phyloP scores from a whole-genome alignment of 2,888 invertebrate species.

The Cataglyphis rosenhaueri region DNA sequence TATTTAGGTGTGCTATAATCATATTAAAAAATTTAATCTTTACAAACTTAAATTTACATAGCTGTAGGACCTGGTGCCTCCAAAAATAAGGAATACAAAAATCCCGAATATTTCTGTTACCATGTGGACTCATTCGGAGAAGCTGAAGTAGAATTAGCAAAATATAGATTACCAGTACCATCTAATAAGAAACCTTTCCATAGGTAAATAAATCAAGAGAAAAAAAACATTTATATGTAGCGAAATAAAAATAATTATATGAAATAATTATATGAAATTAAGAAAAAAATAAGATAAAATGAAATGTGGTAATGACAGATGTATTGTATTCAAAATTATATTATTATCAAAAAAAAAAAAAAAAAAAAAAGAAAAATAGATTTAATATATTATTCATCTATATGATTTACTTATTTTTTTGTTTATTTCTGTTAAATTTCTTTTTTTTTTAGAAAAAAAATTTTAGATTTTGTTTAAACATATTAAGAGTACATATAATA shows the following conservation, averaged over 20 bases:
- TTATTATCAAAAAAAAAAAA: not conserved
- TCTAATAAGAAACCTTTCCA: conserved; percentile 85
- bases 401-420: not conserved
- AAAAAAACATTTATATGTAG: not conserved
- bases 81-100: conserved; percentile 92
- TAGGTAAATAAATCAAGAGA: conserved; percentile 68
- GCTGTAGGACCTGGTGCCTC: conserved; percentile 91
- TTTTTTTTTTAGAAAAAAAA: not conserved
- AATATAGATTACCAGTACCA: conserved; percentile 93
- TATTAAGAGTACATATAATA: not conserved
- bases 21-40: not conserved
- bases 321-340: not conserved
- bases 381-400: not conserved
- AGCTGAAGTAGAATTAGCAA: conserved; percentile 94
- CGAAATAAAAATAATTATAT: not conserved
- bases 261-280: conserved; percentile 4
- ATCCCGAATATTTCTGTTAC: conserved; percentile 95
- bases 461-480: not conserved
- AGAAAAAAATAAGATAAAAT: not conserved
- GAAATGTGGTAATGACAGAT: not conserved
- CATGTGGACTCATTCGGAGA: conserved; percentile 92
- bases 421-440: not conserved
- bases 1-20: not conserved
- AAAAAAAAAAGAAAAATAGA: not conserved
- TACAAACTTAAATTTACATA: conserved; percentile 62